phyloP scores from a whole-genome alignment of 1,140 invertebrate genomes.

The Drosophila triauraria region DNA sequence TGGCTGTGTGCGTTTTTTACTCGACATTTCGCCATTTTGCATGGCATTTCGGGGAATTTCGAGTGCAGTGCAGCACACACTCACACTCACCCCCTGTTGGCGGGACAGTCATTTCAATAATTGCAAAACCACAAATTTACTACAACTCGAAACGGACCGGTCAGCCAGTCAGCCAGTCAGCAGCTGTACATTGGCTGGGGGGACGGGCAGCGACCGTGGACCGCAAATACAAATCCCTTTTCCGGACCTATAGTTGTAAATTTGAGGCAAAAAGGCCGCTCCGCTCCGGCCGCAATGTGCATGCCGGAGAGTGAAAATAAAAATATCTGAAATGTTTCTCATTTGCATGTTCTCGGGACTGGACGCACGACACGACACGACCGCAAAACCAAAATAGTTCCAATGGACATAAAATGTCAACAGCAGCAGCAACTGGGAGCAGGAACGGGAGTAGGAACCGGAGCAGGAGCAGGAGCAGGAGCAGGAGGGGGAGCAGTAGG shows the following conservation, averaged over 20 bases:
- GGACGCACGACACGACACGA: slow-evolving; percentile 57
- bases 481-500: slow-evolving; percentile 24
- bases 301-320: slow-evolving; percentile 75
- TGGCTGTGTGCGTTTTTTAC: slow-evolving; percentile 25
- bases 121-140: slow-evolving; percentile 85
- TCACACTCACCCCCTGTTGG: slow-evolving; percentile 18
- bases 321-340: slow-evolving; percentile 84
- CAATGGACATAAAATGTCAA: slow-evolving; percentile 85
- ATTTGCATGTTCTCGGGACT: slow-evolving; percentile 58
- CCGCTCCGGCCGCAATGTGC: slow-evolving; percentile 60
- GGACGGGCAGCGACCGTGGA: slow-evolving; percentile 6
- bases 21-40: slow-evolving; percentile 2
- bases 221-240: slow-evolving; percentile 74
- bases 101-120: slow-evolving; percentile 84
- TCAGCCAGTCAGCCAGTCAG: slow-evolving; percentile 38
- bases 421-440: slow-evolving; percentile 45
- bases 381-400: slow-evolving; percentile 84
- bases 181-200: slow-evolving; percentile 45
- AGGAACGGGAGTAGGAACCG: slow-evolving; percentile 38
- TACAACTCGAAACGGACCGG: slow-evolving; percentile 79
- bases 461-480: slow-evolving; percentile 33
- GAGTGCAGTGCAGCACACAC: slow-evolving; percentile 39
- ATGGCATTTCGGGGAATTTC: slow-evolving; percentile 62
- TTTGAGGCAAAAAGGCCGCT: slow-evolving; percentile 40
- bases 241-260: slow-evolving; percentile 66